phyloP scores from a whole-genome alignment of 2,113 vertebrate species.

The Pristiophorus japonicus region DNA sequence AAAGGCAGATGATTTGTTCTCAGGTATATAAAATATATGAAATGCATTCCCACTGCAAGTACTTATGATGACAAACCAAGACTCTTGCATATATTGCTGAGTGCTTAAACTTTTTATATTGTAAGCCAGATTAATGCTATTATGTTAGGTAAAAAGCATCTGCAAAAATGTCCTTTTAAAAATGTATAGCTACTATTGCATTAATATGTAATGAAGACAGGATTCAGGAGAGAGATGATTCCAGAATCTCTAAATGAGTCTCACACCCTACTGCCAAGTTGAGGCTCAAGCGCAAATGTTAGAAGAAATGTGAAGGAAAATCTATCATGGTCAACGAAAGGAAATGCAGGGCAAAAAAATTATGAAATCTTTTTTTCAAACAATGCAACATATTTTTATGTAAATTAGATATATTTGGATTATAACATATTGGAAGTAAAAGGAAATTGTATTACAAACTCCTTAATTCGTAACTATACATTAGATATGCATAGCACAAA shows the following conservation, averaged over 20 bases:
- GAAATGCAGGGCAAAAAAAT: neutral
- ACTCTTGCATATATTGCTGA: neutral
- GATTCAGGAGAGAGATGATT: neutral
- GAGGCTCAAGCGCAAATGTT: neutral
- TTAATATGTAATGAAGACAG: neutral
- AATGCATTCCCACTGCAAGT: neutral
- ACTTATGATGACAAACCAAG: neutral
- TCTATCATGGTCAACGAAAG: neutral
- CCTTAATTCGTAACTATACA: neutral
- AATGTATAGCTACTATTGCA: neutral
- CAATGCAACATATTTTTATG: neutral
- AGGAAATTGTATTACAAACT: neutral
- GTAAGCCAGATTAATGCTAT: neutral
- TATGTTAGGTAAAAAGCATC: neutral
- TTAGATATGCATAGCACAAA: neutral
- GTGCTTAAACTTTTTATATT: neutral
- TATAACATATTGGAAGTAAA: neutral
- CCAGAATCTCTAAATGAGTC: neutral
- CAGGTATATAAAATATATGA: neutral
- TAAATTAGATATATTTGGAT: neutral
- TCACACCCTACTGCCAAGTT: neutral
- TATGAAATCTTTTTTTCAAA: neutral
- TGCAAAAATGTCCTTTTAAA: neutral
- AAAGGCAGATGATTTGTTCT: slow-evolving; percentile 1
- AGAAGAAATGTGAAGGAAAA: neutral